phyloP scores from a whole-genome alignment of 2,113 vertebrate genomes.

The Plecturocebus donacophilus region DNA sequence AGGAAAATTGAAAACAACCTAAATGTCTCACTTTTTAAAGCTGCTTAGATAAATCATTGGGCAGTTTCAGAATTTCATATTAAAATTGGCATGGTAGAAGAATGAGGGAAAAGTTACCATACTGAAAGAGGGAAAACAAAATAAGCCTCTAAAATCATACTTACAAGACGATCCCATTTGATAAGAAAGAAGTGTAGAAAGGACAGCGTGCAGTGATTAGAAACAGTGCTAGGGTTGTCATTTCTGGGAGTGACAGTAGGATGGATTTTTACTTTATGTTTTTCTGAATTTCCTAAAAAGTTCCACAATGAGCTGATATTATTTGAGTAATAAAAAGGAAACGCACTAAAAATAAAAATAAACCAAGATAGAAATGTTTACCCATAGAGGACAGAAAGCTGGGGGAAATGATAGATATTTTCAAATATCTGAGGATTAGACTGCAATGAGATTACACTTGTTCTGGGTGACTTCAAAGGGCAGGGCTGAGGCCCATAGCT shows the following conservation, averaged over 20 bases:
- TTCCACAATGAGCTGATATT: neutral
- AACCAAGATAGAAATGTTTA: neutral
- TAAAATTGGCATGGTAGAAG: constrained; percentile 4
- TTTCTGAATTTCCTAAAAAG: constrained; percentile 14
- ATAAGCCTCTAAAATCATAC: constrained; percentile 11
- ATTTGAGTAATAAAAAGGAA: constrained; percentile 28
- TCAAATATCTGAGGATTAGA: constrained; percentile 45
- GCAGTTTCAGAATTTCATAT: neutral
- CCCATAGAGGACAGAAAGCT: neutral
- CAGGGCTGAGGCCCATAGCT: neutral
- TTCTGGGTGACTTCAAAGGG: constrained; percentile 40
- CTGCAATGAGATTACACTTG: constrained; percentile 5
- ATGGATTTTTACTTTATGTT: neutral
- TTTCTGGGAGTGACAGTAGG: neutral
- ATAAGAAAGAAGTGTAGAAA: neutral
- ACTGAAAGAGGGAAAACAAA: constrained; percentile 30
- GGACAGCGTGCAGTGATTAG: neutral
- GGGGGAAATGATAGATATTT: neutral
- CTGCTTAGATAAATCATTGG: constrained; percentile 21
- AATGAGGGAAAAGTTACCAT: neutral
- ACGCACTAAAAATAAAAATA: neutral
- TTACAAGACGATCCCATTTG: neutral
- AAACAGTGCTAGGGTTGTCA: neutral
- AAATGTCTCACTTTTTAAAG: constrained; percentile 7
- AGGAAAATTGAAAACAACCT: constrained; percentile 26